Evolutionary conservation across 1,140 invertebrate genomes (phyloP), one percentile per base, ranked within the genome.

Genomic region (Neomicropteryx cornuta): DNA sequence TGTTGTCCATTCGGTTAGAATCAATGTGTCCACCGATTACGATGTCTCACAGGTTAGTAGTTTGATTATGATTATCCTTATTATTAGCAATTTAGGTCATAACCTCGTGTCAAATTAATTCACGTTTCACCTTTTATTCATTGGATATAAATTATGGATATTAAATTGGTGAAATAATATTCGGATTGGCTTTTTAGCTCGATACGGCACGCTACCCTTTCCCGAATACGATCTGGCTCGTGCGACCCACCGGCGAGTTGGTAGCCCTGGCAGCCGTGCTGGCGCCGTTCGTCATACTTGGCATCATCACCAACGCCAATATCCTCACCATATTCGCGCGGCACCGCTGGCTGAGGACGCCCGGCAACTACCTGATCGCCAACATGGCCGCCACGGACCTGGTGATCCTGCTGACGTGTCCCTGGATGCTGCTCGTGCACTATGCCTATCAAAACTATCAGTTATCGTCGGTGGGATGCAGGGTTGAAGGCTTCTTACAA

Each of bases 371-470:
- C 19, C 69, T 89, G 17, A 81, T 92, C 6, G 73, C 79, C 18
- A 89, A 86, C 46, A 76, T 90, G 69, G 84, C 85, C 0, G 48
- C 79, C 3, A 79, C 83, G 0, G 87, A 90, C 58, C 60, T 88
- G 2, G 51, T 79, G 1, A 85, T 78, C 0, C 60, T 86, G n/a
- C 40, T 85, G 2, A 66, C 88, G 5, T 83, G 83, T 37, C 81
- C 83, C 0, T 76, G 73, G 64, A 74, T 83, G 48, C 76, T 82
- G 52, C 58, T 85, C 18, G 66, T 77, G 3, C 64, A 75, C 20
- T 79, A 85, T 54, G 74, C 81, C 40, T 83, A 74, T 51, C 82
- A 86, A 56, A 81, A 81, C 48, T 87, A 76, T 55, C 70, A 83
- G 39, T 66, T 90, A 21, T 79, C 77, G 8, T 58, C 60, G 5